phyloP scores from a whole-genome alignment of 2,113 vertebrate species.

The Leucosticte australis region DNA sequence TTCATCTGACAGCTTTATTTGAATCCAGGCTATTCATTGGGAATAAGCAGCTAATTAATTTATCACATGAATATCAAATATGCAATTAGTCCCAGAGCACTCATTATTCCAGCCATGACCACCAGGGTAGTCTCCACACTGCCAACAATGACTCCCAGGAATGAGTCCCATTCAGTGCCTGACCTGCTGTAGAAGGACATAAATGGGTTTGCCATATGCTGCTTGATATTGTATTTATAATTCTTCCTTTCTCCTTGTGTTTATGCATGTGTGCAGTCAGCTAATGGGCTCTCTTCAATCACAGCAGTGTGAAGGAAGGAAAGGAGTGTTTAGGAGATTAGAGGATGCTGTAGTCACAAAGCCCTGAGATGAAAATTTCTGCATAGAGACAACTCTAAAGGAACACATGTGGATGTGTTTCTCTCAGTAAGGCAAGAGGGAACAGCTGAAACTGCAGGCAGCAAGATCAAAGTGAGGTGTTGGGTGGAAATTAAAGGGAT shows the following conservation, averaged over 20 bases:
- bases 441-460: neutral
- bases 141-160: neutral
- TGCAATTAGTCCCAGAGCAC: constrained; percentile 16
- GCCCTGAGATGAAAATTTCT: neutral
- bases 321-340: neutral
- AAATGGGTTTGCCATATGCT: constrained; percentile 12
- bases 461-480: neutral
- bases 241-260: neutral
- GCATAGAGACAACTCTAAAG: neutral
- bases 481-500: neutral
- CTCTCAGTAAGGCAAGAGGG: neutral
- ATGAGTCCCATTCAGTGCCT: neutral
- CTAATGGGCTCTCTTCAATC: neutral
- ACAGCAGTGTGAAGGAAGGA: neutral
- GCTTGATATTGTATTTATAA: neutral
- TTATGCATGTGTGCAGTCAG: neutral
- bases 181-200: neutral
- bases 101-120: neutral
- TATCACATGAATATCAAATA: constrained; percentile 49
- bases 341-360: neutral
- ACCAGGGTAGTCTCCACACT: neutral
- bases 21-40: constrained; percentile 9
- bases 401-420: accelerated
- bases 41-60: constrained; percentile 56
- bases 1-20: constrained; percentile 40